Conservation (phyloP, 23 tunicate genomes). For the Styela plicata region DNA sequence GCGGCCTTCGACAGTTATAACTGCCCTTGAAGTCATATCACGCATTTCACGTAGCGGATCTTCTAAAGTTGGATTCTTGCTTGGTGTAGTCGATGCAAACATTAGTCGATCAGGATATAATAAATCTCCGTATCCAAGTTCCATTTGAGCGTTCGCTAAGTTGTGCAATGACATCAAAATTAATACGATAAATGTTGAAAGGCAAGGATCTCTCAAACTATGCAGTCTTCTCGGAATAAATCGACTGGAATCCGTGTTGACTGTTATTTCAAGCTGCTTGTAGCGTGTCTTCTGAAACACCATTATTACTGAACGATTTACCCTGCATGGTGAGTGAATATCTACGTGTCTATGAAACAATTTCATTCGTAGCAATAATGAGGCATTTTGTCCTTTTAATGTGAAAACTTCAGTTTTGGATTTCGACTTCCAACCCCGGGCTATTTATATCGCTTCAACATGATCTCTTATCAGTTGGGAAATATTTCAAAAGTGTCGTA, state of each 20-base stretch:
- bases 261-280: not conserved
- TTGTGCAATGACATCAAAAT: not conserved
- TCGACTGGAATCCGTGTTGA: not conserved
- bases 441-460: not conserved
- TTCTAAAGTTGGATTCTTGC: not conserved
- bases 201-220: too few species aligned
- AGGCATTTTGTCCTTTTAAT: not conserved
- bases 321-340: not conserved
- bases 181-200: too few species aligned
- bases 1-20: slow-evolving; percentile 9
- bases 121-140: not conserved
- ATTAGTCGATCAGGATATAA: not conserved
- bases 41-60: slow-evolving; percentile 15
- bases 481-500: not conserved
- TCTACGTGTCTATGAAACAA: not conserved
- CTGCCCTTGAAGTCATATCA: slow-evolving; percentile 5
- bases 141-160: not conserved
- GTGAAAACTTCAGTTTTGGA: too few species aligned
- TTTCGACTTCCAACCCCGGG: not conserved
- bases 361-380: not conserved
- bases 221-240: too few species aligned
- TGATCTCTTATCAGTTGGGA: not conserved
- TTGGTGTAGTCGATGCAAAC: not conserved
- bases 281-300: not conserved
- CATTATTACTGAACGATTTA: not conserved